Percentiles rank a stretch among this genome's conserved stretches.
These are phyloP conservation scores for Ophioderma brevispina DNA, from an alignment of 35 echinoderm and acorn worm genomes.

Conservation along the genomic window DNA sequence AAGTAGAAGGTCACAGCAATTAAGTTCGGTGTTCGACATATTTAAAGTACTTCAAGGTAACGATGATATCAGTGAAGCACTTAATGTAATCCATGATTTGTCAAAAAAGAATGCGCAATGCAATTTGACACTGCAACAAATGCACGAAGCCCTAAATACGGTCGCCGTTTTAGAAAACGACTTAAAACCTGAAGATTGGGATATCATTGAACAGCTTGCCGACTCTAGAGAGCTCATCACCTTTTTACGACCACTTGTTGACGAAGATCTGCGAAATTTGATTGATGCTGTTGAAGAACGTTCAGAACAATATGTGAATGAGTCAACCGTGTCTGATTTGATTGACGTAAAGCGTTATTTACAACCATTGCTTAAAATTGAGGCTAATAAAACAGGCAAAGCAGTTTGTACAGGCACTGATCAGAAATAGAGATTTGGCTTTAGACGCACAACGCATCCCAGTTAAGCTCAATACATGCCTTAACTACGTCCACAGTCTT, in stretches of 20 bases:
- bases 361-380: conserved; percentile 18
- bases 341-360: conserved; percentile 43
- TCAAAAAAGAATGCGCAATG: neutral
- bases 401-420: conserved; percentile 21
- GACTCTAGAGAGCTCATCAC: neutral
- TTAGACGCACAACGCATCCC: neutral
- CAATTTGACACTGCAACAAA: neutral
- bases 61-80: neutral
- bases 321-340: conserved; percentile 40
- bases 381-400: neutral
- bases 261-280: conserved; percentile 38
- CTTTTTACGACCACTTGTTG: conserved; percentile 34
- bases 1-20: neutral
- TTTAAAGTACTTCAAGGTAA: neutral
- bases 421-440: neutral
- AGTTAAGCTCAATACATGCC: conserved; percentile 17
- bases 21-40: conserved; percentile 7
- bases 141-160: conserved; percentile 21
- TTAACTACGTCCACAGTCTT: conserved; percentile 21
- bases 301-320: conserved; percentile 28
- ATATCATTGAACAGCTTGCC: conserved; percentile 12
- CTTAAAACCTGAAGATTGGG: conserved; percentile 15
- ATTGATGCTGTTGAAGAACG: conserved; percentile 45
- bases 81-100: neutral
- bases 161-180: conserved; percentile 3